These are phyloP conservation scores for Tyria jacobaeae DNA, from an alignment of 2,888 invertebrate species.

Conservation along the genomic window DNA sequence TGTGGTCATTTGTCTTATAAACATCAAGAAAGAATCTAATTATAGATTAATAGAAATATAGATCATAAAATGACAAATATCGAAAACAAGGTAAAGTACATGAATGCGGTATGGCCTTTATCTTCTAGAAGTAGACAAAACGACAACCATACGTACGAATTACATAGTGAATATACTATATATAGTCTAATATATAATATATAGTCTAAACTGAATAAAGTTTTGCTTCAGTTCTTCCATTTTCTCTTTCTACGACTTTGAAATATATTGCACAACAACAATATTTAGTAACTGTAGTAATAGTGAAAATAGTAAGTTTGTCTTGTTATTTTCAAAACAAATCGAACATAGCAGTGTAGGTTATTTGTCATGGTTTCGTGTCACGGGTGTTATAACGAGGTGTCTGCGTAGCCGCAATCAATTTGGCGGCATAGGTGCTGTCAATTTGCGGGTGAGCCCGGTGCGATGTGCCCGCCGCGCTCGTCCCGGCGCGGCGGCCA, in stretches of 20 bases:
- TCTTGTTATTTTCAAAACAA: constrained; percentile 39
- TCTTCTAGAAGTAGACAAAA: not conserved
- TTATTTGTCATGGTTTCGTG: constrained; percentile 53
- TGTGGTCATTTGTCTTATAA: not conserved
- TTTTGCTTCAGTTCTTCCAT: constrained; percentile 8
- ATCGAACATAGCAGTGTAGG: constrained; percentile 47
- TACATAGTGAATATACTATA: constrained; percentile 1
- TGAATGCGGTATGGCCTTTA: not conserved
- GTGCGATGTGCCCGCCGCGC: constrained; percentile 38
- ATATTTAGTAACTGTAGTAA: constrained; percentile 22
- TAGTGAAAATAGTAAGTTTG: no score
- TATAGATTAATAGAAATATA: not conserved
- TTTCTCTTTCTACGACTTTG: constrained; percentile 8
- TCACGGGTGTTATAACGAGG: constrained; percentile 70
- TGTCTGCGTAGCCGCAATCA: constrained; percentile 74
- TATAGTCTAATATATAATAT: no score
- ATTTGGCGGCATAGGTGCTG: constrained; percentile 72
- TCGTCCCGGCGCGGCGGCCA: constrained; percentile 53
- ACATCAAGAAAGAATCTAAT: no score
- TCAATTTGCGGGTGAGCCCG: constrained; percentile 70
- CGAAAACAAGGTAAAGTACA: no score
- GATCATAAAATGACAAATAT: not conserved
- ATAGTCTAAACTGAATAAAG: constrained; percentile 11
- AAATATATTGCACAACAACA: constrained; percentile 14
- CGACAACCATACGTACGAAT: not conserved